These are phyloP conservation scores for Orientallactaga bullata DNA, from an alignment of 2,113 vertebrate species.

Conservation along the genomic window DNA sequence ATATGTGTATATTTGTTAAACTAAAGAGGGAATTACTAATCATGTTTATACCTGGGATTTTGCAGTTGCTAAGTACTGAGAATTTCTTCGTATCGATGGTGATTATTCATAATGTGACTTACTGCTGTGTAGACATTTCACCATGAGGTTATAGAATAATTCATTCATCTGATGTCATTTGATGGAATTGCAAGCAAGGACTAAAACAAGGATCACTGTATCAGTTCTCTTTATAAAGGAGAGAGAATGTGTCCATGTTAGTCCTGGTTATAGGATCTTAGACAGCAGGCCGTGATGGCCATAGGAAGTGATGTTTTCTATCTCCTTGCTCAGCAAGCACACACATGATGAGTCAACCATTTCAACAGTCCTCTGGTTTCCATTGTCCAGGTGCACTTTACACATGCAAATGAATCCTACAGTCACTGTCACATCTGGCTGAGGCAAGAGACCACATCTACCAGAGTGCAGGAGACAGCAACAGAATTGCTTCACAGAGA, in stretches of 20 bases:
- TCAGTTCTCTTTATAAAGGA: conserved; percentile 45
- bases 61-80: not conserved
- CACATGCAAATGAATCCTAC: not conserved
- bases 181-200: not conserved
- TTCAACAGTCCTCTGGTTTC: not conserved
- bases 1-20: not conserved
- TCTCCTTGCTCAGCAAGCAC: not conserved
- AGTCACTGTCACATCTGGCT: conserved; percentile 25
- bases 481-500: not conserved
- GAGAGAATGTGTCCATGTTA: not conserved
- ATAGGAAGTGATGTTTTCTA: not conserved
- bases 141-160: not conserved
- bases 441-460: not conserved
- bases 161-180: conserved; percentile 19
- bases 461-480: not conserved
- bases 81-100: conserved; percentile 14
- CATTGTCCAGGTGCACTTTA: not conserved
- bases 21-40: not conserved
- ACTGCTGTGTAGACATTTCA: not conserved
- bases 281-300: not conserved
- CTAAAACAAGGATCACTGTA: not conserved
- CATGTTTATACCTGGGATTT: conserved; percentile 13
- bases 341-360: not conserved
- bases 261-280: not conserved
- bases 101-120: not conserved